A percentile compares a stretch with the other conserved stretches of the same genome.
Evolutionary conservation across 2,113 vertebrate species (phyloP).

Genomic region (Sturnus vulgaris): DNA sequence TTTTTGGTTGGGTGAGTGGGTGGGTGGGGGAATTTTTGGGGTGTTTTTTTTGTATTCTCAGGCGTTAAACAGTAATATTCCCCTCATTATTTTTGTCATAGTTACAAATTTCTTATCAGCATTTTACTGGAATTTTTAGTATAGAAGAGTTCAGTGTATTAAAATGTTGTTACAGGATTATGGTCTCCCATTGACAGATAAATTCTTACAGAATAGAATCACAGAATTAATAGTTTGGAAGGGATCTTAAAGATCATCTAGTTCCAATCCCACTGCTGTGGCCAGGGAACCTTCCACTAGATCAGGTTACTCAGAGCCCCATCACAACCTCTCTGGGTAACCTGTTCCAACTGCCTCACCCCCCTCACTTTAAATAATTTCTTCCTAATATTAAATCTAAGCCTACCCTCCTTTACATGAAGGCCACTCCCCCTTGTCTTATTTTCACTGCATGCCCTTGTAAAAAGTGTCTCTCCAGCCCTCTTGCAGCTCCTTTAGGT

Average conservation of each 20-base stretch:
- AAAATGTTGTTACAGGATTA: not conserved
- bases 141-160: not conserved
- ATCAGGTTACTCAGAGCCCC: not conserved
- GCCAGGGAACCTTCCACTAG: not conserved
- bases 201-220: not conserved
- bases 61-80: not conserved
- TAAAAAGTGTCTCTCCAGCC: not conserved
- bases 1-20: not conserved
- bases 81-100: not conserved
- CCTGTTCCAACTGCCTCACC: rapidly evolving
- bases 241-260: not conserved
- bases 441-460: not conserved
- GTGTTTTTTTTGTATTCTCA: not conserved
- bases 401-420: not conserved
- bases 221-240: not conserved
- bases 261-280: not conserved
- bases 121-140: not conserved
- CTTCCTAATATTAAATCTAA: not conserved
- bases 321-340: not conserved
- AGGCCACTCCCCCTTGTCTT: not conserved
- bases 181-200: not conserved
- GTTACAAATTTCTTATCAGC: not conserved
- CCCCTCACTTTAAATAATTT: not conserved
- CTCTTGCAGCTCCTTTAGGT: not conserved
- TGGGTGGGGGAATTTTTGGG: not conserved